phyloP scores from a whole-genome alignment of 2,888 invertebrate species.

The Acronicta aceris region DNA sequence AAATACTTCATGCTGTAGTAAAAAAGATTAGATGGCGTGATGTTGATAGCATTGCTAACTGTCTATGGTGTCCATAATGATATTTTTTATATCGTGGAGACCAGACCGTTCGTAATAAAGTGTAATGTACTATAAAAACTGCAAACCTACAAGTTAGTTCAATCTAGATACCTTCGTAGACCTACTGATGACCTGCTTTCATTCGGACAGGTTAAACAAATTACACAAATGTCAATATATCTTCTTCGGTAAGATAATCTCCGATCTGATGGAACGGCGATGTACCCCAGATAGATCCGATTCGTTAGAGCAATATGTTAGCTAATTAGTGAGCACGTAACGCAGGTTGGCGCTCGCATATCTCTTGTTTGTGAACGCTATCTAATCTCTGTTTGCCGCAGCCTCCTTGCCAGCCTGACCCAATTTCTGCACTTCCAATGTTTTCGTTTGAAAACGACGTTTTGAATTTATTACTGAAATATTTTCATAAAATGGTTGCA shows the following conservation, averaged over 20 bases:
- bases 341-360: constrained; percentile 55
- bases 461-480: constrained; percentile 12
- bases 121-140: no score
- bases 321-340: constrained; percentile 42
- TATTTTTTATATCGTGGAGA: no score
- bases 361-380: constrained; percentile 76
- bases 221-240: no score
- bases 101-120: no score
- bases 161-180: no score
- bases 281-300: constrained; percentile 24
- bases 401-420: constrained; percentile 81
- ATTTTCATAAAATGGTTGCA: constrained; percentile 17
- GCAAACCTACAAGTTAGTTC: no score
- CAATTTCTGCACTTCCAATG: constrained; percentile 68
- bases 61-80: no score
- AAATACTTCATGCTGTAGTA: no score
- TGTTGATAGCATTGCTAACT: no score
- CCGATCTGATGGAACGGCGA: neutral
- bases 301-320: constrained; percentile 37
- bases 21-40: no score
- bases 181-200: no score
- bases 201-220: no score
- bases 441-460: constrained; percentile 55
- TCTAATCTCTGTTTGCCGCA: constrained; percentile 83
- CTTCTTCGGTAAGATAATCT: constrained; percentile 1